Evolutionary conservation across 1,140 invertebrate species (phyloP), one percentile per base, ranked within the genome.

Genomic region (Venturia canescens): DNA sequence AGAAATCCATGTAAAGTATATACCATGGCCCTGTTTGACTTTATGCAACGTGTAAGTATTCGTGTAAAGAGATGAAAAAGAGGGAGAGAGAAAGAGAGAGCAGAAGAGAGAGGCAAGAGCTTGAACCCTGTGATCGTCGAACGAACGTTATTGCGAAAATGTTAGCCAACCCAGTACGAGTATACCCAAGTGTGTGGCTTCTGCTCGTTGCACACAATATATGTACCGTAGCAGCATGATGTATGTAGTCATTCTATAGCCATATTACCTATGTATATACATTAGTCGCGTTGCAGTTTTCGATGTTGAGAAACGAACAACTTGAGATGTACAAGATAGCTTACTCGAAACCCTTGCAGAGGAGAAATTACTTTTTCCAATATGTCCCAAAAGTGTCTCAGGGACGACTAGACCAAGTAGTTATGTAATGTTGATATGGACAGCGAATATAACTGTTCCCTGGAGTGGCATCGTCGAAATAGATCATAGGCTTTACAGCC

Each of bases 1-100:
- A 66, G 57, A 63, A 77, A 66, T 77, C 66, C 75, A 66, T 77
- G 75, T 60, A 77, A 77, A 77, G 60, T 60, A 11, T 75, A 76
- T 76, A 76, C 53, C 74, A 11, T 44, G 74, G 57, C 57, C 53
- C 57, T 31, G 75, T 77, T 77, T 63, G 60, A 77, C 75, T 77
- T 77, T 77, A 77, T 66, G 31, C 60, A 66, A 77, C 34, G 75
- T 66, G 75, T 77, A 31, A 27, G 29, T 77, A 66, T 34, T 67
- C 15, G 27, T 69, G 66, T 18, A 31, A 31, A n/a, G 23, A 69
- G 34, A 34, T 60, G 38, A 44, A 44, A 44, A 44, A 44, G 13
- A 34, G 9, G 3, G 3, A 11, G 38, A 44, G 13, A 11, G 38
- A 80, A 27, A 53, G 27, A 71, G 72, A 80, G 29, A 78, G 70